Evolutionary conservation across 2,797 vertebrate genomes (phyloP).

Genomic region (Fundulus diaphanus): DNA sequence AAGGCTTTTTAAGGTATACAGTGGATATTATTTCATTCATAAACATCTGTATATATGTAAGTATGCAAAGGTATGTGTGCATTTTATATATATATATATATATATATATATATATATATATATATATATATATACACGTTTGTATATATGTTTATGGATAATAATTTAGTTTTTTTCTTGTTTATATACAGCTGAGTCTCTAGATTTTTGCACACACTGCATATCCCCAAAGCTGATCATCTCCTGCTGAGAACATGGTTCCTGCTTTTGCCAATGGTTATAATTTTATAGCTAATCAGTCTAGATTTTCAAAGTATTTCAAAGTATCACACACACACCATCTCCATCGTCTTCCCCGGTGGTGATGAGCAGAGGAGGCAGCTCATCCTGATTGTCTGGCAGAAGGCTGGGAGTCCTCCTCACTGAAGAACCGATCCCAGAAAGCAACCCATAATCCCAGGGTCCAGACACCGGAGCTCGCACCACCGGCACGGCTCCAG

Average conservation of each 20-base stretch:
- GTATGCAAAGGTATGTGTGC: too few relatives aligned
- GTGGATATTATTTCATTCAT: too few relatives aligned
- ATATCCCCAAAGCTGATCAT: neutral
- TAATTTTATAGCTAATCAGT: neutral
- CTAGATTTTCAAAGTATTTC: neutral
- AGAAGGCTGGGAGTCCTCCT: conserved; percentile 82
- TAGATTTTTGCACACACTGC: too few relatives aligned
- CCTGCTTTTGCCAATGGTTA: neutral
- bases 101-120: too few relatives aligned
- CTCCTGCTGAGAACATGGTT: neutral
- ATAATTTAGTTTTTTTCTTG: too few relatives aligned
- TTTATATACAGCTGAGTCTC: too few relatives aligned
- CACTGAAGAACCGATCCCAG: conserved; percentile 82
- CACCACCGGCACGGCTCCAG: conserved; percentile 31
- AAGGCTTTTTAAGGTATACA: too few relatives aligned
- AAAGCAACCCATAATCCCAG: conserved; percentile 85
- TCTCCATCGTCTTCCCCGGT: conserved; percentile 79
- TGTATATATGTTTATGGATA: too few relatives aligned
- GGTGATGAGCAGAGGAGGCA: conserved; percentile 89
- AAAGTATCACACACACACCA: conserved; percentile 73
- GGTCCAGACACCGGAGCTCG: conserved; percentile 66
- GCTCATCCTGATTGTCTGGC: conserved; percentile 82
- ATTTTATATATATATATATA: too few relatives aligned
- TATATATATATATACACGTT: too few relatives aligned
- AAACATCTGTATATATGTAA: too few relatives aligned